Evolutionary conservation across 2,113 vertebrate genomes (phyloP).

Genomic region (Cacatua alba): DNA sequence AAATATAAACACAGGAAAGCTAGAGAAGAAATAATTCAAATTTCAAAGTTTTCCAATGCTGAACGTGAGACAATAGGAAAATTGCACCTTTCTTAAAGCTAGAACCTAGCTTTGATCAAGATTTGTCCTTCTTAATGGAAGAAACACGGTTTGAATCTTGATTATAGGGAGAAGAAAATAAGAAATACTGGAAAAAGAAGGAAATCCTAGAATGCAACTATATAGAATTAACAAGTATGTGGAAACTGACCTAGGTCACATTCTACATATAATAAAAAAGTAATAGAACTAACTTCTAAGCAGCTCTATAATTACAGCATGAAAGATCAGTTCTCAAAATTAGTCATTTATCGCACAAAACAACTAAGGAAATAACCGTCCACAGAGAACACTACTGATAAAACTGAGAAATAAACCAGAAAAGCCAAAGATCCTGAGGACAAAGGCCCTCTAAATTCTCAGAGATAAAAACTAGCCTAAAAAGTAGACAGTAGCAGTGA

Average conservation of each 20-base stretch:
- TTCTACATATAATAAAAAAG: not conserved
- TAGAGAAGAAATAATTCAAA: not conserved
- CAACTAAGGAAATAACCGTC: not conserved
- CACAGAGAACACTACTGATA: not conserved
- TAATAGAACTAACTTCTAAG: not conserved
- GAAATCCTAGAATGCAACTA: not conserved
- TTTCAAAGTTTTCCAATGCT: not conserved
- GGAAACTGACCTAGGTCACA: not conserved
- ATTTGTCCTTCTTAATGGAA: not conserved
- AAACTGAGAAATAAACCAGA: not conserved
- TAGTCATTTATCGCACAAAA: not conserved
- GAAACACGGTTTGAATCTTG: not conserved
- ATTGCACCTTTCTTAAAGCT: not conserved
- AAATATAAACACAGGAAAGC: not conserved
- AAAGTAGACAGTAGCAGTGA: not conserved
- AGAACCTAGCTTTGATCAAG: not conserved
- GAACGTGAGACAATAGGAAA: not conserved
- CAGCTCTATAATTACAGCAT: not conserved
- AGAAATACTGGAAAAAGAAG: not conserved
- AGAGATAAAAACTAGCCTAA: not conserved
- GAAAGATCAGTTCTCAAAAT: not conserved
- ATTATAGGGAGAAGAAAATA: not conserved
- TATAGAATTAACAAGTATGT: not conserved
- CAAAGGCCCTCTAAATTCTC: not conserved
- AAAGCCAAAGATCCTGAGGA: not conserved